These are phyloP conservation scores for Hyposoter didymator DNA, from an alignment of 2,888 invertebrate genomes.

Conservation along the genomic window DNA sequence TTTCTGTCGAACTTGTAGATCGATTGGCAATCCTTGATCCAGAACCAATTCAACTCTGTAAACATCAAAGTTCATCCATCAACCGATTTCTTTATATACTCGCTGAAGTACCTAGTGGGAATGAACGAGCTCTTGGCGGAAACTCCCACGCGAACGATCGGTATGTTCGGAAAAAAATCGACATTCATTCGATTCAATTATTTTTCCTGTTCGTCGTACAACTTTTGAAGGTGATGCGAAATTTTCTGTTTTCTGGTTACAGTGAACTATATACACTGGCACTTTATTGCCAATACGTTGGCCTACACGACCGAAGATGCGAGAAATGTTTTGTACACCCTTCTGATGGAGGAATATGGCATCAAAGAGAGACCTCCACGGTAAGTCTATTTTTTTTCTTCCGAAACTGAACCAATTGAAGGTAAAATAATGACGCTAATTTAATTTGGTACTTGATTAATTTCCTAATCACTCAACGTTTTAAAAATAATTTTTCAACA, in stretches of 20 bases:
- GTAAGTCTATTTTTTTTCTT: constrained; percentile 27
- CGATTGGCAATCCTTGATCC: constrained; percentile 45
- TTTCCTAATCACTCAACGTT: neutral
- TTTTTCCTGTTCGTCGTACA: neutral
- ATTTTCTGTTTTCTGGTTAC: neutral
- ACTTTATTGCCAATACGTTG: constrained; percentile 59
- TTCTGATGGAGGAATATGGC: constrained; percentile 37
- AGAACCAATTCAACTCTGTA: constrained; percentile 45
- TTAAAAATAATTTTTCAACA: constrained; percentile 11
- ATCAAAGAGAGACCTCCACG: constrained; percentile 53
- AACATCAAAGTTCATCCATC: constrained; percentile 46
- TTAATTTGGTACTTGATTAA: neutral
- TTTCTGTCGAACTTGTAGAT: constrained; percentile 30
- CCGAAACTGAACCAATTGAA: neutral
- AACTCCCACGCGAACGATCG: constrained; percentile 65
- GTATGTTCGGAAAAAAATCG: constrained; percentile 36
- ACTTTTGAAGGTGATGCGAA: neutral
- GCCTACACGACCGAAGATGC: constrained; percentile 57
- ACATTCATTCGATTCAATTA: neutral
- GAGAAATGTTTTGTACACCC: constrained; percentile 30
- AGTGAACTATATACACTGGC: constrained; percentile 69
- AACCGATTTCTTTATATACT: neutral
- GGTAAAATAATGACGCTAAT: neutral
- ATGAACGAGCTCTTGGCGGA: constrained; percentile 55
- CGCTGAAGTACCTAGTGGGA: constrained; percentile 28